Percentiles rank a stretch among this genome's conserved stretches.
phyloP scores from a whole-genome alignment of 2,888 invertebrate genomes.

The Cantharis nigra region DNA sequence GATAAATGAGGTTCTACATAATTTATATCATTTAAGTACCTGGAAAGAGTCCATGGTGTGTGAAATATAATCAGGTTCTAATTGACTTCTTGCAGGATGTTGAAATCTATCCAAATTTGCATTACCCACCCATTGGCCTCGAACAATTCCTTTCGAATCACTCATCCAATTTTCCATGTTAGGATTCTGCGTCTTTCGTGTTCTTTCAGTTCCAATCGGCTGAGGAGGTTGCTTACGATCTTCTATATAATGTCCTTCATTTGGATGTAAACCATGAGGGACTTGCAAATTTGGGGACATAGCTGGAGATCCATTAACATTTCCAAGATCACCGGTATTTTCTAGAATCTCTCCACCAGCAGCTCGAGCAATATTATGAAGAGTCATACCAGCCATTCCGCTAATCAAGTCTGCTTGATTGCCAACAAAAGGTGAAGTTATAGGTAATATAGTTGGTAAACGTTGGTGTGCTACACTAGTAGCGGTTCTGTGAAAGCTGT shows the following conservation, averaged over 20 bases:
- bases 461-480: conserved; percentile 40
- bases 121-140: conserved; percentile 22
- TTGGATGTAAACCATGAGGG: conserved; percentile 35
- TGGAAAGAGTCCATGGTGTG: conserved; percentile 55
- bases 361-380: conserved; percentile 49
- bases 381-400: conserved; percentile 53
- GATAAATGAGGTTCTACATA: too few species aligned
- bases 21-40: conserved; percentile 6
- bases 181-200: conserved; percentile 63
- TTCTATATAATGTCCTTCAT: conserved; percentile 49
- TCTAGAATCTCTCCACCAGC: conserved; percentile 52
- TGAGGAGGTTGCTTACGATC: conserved; percentile 60
- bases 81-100: conserved; percentile 41
- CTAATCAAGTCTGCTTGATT: conserved; percentile 49
- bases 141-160: conserved; percentile 49
- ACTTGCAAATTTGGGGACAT: conserved; percentile 54
- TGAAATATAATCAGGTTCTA: conserved; percentile 55
- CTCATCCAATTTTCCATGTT: conserved; percentile 53
- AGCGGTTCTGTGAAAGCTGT: conserved; percentile 31
- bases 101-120: conserved; percentile 39
- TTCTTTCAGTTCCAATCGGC: conserved; percentile 84
- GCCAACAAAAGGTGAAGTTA: conserved; percentile 47
- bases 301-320: conserved; percentile 58
- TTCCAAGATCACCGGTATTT: conserved; percentile 55
- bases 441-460: conserved; percentile 46